Conservation (phyloP, 2,113 vertebrate species). For the Triplophysa siluroides region DNA sequence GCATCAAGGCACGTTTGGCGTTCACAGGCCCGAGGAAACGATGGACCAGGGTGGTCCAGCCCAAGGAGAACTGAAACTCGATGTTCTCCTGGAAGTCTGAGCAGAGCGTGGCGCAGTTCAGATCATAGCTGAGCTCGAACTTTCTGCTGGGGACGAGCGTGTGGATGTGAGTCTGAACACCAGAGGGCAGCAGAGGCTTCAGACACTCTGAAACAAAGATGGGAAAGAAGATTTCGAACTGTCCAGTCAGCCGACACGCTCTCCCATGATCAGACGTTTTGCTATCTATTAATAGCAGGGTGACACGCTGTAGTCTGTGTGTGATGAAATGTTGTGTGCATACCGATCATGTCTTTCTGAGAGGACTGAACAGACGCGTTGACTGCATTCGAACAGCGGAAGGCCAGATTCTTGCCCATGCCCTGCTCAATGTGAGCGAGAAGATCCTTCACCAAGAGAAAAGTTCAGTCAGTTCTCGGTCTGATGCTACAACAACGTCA, state of each 20-base stretch:
- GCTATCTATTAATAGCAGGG: no score
- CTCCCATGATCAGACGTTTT: no score
- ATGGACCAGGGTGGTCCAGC: constrained; percentile 88
- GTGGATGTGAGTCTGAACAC: constrained; percentile 80
- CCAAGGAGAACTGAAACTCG: constrained; percentile 90
- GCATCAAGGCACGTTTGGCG: constrained; percentile 80
- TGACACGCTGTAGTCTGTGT: no score
- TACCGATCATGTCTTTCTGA: constrained; percentile 93
- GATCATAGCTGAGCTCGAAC: constrained; percentile 95
- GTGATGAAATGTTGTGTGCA: background rate
- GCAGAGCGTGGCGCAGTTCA: constrained; percentile 91
- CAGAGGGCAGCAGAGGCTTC: constrained; percentile 86
- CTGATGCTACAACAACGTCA: background rate
- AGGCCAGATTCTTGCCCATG: constrained; percentile 95
- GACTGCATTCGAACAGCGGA: constrained; percentile 87
- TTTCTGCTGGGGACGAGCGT: constrained; percentile 85
- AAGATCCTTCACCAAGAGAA: constrained; percentile 76
- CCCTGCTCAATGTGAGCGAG: constrained; percentile 90
- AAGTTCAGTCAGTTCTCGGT: constrained; percentile 4
- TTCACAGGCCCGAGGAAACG: constrained; percentile 87
- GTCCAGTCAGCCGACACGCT: no score
- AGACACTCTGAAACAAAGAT: constrained; percentile 80
- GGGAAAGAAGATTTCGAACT: background rate
- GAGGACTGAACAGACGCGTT: constrained; percentile 84
- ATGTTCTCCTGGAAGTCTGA: constrained; percentile 96